phyloP scores from a whole-genome alignment of 2,113 vertebrate species.

The Limnothrissa miodon region DNA sequence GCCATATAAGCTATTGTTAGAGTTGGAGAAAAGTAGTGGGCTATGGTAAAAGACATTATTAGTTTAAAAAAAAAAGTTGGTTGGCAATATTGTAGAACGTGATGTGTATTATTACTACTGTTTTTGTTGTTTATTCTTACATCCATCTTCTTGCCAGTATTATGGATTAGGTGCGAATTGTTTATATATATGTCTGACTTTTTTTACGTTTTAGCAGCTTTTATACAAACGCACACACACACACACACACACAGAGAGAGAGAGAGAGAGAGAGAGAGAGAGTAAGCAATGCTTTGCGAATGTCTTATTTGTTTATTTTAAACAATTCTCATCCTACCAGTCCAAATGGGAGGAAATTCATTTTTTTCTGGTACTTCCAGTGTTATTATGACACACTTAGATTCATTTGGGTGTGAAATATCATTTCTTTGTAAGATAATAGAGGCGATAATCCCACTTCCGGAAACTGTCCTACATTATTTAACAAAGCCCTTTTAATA shows the following conservation, averaged over 20 bases:
- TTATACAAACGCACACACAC: neutral
- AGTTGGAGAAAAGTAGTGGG: too few species aligned
- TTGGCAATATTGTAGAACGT: neutral
- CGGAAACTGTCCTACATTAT: constrained; percentile 98
- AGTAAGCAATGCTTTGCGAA: neutral
- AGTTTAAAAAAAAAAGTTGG: neutral
- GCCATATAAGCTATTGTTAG: too few species aligned
- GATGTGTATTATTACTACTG: neutral
- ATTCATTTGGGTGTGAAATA: constrained; percentile 93
- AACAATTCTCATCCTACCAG: neutral
- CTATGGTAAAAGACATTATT: too few species aligned
- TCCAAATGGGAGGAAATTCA: constrained; percentile 36
- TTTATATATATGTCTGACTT: neutral
- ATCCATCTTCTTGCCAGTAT: neutral
- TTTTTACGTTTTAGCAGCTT: neutral
- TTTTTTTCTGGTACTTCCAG: constrained; percentile 62
- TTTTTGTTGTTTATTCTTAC: neutral
- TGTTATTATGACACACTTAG: constrained; percentile 72
- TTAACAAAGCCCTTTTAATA: constrained; percentile 97
- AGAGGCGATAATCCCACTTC: constrained; percentile 96
- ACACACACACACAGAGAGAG: constrained; percentile 13
- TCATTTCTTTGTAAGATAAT: constrained; percentile 95
- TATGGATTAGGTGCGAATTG: neutral
- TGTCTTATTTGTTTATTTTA: neutral
- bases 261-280: constrained; percentile 48